Conservation (phyloP, 2,797 vertebrate genomes). For the Chelonia mydas region DNA sequence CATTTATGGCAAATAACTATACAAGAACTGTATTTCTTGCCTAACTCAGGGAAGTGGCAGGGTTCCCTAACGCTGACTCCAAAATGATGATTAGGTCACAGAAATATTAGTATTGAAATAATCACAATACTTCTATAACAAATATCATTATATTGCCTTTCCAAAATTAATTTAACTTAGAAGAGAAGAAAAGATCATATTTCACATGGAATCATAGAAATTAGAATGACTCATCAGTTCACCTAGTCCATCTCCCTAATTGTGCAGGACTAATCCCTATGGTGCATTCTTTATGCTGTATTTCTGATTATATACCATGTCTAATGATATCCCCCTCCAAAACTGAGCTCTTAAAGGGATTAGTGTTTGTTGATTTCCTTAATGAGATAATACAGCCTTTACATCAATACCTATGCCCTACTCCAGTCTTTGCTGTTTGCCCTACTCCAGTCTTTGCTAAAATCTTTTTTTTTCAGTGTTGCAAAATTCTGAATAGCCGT, state of each 20-base stretch:
- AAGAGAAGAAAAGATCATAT: background rate
- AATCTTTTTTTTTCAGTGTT: constrained; percentile 66
- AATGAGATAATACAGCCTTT: constrained; percentile 49
- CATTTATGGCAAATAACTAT: background rate
- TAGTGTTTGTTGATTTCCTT: constrained; percentile 66
- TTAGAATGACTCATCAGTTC: constrained; percentile 8
- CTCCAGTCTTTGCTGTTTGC: background rate
- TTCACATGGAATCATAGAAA: constrained; percentile 17
- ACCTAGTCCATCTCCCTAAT: background rate
- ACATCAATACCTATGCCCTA: background rate
- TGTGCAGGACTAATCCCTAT: constrained; percentile 5
- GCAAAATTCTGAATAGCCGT: constrained; percentile 57
- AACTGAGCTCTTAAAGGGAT: constrained; percentile 61
- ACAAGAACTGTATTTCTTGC: background rate
- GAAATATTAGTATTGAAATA: constrained; percentile 16
- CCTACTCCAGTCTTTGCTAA: background rate
- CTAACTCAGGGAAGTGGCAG: background rate
- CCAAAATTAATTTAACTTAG: background rate
- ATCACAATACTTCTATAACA: constrained; percentile 15
- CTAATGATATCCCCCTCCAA: constrained; percentile 18
- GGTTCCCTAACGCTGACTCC: background rate
- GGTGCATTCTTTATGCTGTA: background rate
- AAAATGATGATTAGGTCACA: background rate
- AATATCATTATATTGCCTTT: constrained; percentile 5
- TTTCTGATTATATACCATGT: constrained; percentile 14